Percentiles rank a stretch among this genome's conserved stretches.
Conservation (phyloP, 2,113 vertebrate species). For the Tympanuchus pallidicinctus region DNA sequence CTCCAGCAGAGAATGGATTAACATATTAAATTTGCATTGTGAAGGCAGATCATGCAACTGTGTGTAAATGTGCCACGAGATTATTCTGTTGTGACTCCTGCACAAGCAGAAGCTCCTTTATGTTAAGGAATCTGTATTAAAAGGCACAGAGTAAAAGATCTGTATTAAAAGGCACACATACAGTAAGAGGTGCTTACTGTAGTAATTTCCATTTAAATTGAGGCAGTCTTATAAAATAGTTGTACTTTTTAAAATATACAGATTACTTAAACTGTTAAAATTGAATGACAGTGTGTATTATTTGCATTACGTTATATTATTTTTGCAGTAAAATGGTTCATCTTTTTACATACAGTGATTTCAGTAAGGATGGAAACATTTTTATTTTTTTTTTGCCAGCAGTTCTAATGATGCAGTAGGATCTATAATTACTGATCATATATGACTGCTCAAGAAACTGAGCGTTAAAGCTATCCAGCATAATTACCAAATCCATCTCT, state of each 20-base stretch:
- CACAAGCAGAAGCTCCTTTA: not conserved
- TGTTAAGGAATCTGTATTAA: not conserved
- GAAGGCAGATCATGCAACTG: not conserved
- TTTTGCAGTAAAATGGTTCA: not conserved
- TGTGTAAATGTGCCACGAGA: not conserved
- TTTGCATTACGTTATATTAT: not conserved
- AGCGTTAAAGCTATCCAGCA: not conserved
- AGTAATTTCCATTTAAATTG: not conserved
- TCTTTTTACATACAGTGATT: not conserved
- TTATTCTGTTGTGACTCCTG: not conserved
- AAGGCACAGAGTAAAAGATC: not conserved
- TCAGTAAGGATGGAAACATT: not conserved
- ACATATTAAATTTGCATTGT: not conserved
- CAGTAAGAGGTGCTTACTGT: not conserved
- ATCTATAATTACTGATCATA: not conserved
- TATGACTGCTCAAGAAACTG: not conserved
- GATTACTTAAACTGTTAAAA: not conserved
- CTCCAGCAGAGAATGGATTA: not conserved
- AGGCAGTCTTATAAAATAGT: not conserved
- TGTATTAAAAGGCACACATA: not conserved
- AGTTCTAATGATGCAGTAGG: not conserved
- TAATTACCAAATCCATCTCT: fast-evolving
- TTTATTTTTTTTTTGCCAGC: not conserved
- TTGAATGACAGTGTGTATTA: not conserved
- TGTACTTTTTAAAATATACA: not conserved